Conservation (phyloP, 2,113 vertebrate species). For the Pomatorhinus ruficollis region DNA sequence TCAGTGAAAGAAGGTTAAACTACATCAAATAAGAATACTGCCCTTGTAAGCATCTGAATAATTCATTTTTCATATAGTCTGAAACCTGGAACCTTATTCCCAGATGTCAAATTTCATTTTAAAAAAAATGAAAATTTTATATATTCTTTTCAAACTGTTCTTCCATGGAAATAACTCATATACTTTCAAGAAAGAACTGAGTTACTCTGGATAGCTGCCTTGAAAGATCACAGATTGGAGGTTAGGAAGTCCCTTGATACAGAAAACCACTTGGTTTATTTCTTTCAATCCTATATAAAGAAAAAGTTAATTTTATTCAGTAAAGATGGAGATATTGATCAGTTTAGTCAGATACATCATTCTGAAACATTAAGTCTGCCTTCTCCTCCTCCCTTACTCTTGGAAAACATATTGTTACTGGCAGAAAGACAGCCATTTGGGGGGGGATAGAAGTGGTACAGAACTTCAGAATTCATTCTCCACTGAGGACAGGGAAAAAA, state of each 20-base stretch:
- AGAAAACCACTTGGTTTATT: background rate
- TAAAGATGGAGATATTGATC: background rate
- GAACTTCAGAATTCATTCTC: background rate
- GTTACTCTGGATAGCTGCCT: background rate
- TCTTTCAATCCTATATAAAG: background rate
- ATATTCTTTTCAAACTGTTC: background rate
- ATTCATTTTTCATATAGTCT: background rate
- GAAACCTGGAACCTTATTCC: background rate
- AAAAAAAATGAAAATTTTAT: background rate
- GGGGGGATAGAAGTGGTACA: background rate
- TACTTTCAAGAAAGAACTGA: background rate
- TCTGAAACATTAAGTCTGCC: background rate
- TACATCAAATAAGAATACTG: background rate
- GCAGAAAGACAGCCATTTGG: background rate
- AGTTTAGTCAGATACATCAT: background rate
- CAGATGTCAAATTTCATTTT: background rate
- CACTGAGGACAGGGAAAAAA: background rate
- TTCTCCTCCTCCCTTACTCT: background rate
- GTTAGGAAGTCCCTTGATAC: background rate
- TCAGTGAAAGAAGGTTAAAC: background rate
- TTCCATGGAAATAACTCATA: background rate
- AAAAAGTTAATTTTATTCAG: background rate
- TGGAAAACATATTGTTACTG: background rate
- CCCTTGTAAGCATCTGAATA: background rate
- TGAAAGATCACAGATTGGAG: fast-evolving